phyloP scores from a whole-genome alignment of 2,888 invertebrate genomes.

The Orthosia incerta region DNA sequence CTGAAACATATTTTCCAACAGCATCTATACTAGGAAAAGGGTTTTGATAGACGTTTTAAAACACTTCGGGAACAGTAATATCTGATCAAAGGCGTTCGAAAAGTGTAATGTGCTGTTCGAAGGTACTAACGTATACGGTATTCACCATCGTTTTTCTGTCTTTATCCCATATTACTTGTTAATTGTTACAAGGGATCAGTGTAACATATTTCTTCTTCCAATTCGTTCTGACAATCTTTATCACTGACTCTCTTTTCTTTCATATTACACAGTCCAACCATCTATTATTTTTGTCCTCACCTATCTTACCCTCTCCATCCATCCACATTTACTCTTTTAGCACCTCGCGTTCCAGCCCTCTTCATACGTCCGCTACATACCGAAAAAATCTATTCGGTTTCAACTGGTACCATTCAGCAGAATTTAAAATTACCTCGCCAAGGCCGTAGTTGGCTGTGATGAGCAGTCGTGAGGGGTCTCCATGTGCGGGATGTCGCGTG shows the following conservation, averaged over 20 bases:
- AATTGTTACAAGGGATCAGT: too few species aligned
- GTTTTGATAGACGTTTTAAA: not conserved
- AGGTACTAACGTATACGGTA: too few species aligned
- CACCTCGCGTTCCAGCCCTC: not conserved
- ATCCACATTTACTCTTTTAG: not conserved
- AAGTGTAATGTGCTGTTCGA: too few species aligned
- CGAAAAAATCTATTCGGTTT: not conserved
- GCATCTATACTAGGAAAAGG: not conserved
- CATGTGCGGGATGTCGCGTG: conserved; percentile 94
- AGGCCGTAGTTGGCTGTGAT: conserved; percentile 96
- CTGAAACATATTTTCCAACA: not conserved
- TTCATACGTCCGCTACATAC: not conserved
- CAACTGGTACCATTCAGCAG: not conserved
- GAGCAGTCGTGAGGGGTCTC: conserved; percentile 92
- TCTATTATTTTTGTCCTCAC: not conserved
- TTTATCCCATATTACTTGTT: too few species aligned
- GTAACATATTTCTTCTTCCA: not conserved
- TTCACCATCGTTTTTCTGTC: too few species aligned
- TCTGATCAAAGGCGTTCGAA: not conserved
- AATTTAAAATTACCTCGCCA: conserved; percentile 92
- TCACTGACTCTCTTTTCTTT: not conserved
- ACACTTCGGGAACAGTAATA: not conserved
- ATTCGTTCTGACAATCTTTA: not conserved
- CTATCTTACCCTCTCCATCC: not conserved
- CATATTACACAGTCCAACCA: not conserved